phyloP scores from a whole-genome alignment of 2,888 invertebrate species.

The Cephonodes hylas region DNA sequence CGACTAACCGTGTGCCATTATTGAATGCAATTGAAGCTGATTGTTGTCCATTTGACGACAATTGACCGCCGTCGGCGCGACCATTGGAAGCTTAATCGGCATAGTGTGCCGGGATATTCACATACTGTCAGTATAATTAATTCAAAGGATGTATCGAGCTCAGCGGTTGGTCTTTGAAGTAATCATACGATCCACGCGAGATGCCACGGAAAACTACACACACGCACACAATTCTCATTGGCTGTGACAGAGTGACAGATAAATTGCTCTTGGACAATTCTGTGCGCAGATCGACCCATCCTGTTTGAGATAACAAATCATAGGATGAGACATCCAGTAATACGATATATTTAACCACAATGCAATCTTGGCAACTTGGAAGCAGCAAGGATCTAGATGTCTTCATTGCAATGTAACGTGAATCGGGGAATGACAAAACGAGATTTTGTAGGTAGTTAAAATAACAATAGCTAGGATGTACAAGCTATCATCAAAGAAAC shows the following conservation, averaged over 20 bases:
- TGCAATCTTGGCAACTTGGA: not conserved
- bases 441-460: not conserved
- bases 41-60: conserved; percentile 73
- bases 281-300: conserved; percentile 6
- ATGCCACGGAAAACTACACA: not conserved
- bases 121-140: conserved; percentile 65
- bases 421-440: not conserved
- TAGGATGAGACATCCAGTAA: conserved; percentile 5
- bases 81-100: conserved; percentile 57
- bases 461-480: no score
- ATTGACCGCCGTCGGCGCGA: conserved; percentile 44
- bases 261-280: conserved; percentile 2
- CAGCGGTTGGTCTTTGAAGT: conserved; percentile 38
- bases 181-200: conserved; percentile 1
- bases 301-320: conserved; percentile 9
- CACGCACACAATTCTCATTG: not conserved
- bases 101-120: conserved; percentile 65
- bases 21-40: conserved; percentile 75
- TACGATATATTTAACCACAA: conserved; percentile 7
- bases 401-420: not conserved
- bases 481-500: no score
- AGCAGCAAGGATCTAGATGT: not conserved
- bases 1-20: conserved; percentile 57
- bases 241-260: conserved; percentile 4
- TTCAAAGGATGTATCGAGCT: conserved; percentile 53